These are phyloP conservation scores for Rhysida immarginata DNA, from an alignment of 1,140 invertebrate species.

Conservation along the genomic window DNA sequence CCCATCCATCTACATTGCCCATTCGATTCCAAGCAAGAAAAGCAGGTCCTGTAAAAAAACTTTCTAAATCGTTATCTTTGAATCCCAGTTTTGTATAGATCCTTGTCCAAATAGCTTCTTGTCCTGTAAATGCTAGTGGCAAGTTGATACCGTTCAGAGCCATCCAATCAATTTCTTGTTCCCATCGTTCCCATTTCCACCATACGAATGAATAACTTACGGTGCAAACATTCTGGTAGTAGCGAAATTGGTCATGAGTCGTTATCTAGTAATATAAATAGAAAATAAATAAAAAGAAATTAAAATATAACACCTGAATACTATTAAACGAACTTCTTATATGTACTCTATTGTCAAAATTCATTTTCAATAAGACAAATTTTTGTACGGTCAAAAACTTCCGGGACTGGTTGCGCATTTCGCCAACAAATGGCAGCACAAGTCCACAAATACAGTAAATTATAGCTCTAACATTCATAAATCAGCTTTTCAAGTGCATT, in stretches of 20 bases:
- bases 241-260: constrained; percentile 48
- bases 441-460: too few relatives aligned
- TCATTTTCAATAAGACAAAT: too few relatives aligned
- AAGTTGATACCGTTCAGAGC: constrained; percentile 84
- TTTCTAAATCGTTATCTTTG: constrained; percentile 52
- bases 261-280: too few relatives aligned
- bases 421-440: too few relatives aligned
- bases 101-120: constrained; percentile 69
- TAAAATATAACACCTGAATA: too few relatives aligned
- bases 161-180: constrained; percentile 90
- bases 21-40: constrained; percentile 91
- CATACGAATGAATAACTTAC: constrained; percentile 79
- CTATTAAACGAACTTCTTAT: too few relatives aligned
- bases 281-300: too few relatives aligned
- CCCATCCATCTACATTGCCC: constrained; percentile 85
- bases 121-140: constrained; percentile 68
- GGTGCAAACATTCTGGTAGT: constrained; percentile 90
- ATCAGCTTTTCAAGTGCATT: too few relatives aligned
- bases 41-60: constrained; percentile 78
- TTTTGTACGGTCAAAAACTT: too few relatives aligned
- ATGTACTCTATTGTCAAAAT: too few relatives aligned
- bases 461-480: too few relatives aligned
- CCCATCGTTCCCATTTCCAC: constrained; percentile 73
- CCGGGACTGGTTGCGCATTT: too few relatives aligned
- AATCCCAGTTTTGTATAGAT: constrained; percentile 61